A percentile compares a stretch with the other conserved stretches of the same genome.
Evolutionary conservation across 2,113 vertebrate genomes (phyloP).

Genomic region (Australoheros scitulus): DNA sequence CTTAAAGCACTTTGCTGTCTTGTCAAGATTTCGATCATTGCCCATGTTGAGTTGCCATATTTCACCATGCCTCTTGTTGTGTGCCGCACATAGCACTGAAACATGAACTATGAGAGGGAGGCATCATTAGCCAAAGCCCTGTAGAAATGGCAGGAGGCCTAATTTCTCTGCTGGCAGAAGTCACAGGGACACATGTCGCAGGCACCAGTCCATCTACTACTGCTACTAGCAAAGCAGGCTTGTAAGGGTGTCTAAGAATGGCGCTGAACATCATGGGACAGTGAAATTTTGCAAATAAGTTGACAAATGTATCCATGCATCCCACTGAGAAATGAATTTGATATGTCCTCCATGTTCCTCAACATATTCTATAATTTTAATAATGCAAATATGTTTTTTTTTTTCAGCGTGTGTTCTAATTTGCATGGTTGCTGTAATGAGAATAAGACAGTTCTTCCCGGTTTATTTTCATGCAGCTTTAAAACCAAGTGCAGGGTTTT

Average conservation of each 20-base stretch:
- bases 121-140: slow-evolving; percentile 49
- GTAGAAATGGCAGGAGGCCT: slow-evolving; percentile 56
- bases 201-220: slow-evolving; percentile 34
- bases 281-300: not conserved
- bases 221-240: slow-evolving; percentile 33
- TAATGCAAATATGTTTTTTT: not conserved
- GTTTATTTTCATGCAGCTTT: not conserved
- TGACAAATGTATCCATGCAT: not conserved
- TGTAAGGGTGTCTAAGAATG: not conserved
- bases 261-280: not conserved
- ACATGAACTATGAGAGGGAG: slow-evolving; percentile 36
- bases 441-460: not conserved
- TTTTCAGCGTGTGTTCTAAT: not conserved
- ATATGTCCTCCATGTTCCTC: not conserved
- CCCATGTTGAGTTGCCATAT: slow-evolving; percentile 18
- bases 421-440: not conserved
- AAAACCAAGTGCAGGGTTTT: not conserved
- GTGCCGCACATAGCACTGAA: slow-evolving; percentile 28
- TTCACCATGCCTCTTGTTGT: slow-evolving; percentile 18
- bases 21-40: slow-evolving; percentile 33
- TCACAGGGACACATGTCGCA: slow-evolving; percentile 38
- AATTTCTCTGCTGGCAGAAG: slow-evolving; percentile 57
- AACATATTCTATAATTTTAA: not conserved
- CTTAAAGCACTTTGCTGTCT: slow-evolving; percentile 11
- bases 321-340: not conserved